phyloP scores from a whole-genome alignment of 1,140 invertebrate genomes.

The Drosophila baimaii region DNA sequence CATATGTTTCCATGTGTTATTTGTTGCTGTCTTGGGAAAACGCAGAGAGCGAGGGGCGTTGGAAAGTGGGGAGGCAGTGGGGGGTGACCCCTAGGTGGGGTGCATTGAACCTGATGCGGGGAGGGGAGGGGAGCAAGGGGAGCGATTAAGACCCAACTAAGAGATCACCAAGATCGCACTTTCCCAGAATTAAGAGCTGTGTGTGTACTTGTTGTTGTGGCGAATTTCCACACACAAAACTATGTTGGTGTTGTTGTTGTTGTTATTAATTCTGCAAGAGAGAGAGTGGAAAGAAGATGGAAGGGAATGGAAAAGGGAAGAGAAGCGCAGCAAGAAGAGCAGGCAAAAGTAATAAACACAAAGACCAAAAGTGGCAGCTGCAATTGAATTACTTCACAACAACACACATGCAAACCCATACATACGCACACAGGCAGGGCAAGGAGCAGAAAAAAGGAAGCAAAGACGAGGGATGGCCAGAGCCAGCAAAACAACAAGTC shows the following conservation, averaged over 20 bases:
- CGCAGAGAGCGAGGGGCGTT: not conserved
- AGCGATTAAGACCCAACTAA: constrained; percentile 30
- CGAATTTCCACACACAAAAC: constrained; percentile 32
- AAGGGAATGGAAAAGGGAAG: constrained; percentile 3
- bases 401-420: constrained; percentile 28
- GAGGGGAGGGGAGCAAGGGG: not conserved
- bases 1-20: constrained; percentile 46
- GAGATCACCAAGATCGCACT: constrained; percentile 27
- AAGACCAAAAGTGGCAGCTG: constrained; percentile 77
- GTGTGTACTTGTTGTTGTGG: constrained; percentile 40
- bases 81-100: constrained; percentile 41
- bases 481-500: constrained; percentile 63
- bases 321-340: constrained; percentile 22
- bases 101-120: constrained; percentile 45
- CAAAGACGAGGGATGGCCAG: constrained; percentile 54
- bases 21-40: constrained; percentile 41
- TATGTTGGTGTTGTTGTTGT: constrained; percentile 16
- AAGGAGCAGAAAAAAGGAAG: constrained; percentile 67
- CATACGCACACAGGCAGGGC: constrained; percentile 33
- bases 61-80: constrained; percentile 21
- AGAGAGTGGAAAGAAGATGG: not conserved
- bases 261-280: constrained; percentile 22
- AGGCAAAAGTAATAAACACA: constrained; percentile 59
- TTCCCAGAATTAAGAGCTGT: constrained; percentile 43
- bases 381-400: constrained; percentile 72